phyloP scores from a whole-genome alignment of 1,140 invertebrate species.

The Philaenus spumarius region DNA sequence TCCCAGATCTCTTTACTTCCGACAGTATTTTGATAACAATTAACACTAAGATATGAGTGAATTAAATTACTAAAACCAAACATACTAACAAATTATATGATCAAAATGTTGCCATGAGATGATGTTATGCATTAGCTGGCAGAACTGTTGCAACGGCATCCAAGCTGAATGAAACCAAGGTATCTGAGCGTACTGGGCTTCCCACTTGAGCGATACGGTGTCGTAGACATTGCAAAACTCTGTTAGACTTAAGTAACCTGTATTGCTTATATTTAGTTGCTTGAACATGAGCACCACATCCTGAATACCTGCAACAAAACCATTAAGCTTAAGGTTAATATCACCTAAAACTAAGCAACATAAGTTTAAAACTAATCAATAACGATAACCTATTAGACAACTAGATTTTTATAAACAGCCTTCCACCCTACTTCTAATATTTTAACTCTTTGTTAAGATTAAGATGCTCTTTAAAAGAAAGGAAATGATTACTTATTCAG shows the following conservation, averaged over 20 bases:
- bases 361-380: no score
- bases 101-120: constrained; percentile 67
- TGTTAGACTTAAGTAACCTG: constrained; percentile 55
- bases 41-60: no score
- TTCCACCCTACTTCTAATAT: no score
- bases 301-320: constrained; percentile 49
- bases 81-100: constrained; percentile 60
- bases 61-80: background rate
- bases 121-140: constrained; percentile 51
- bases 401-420: no score
- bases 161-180: constrained; percentile 63
- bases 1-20: no score
- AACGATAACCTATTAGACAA: no score
- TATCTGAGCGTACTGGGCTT: constrained; percentile 53
- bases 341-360: no score
- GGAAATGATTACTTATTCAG: no score
- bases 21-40: no score
- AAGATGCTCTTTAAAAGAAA: no score
- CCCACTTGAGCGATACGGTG: constrained; percentile 64
- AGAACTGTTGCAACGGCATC: constrained; percentile 53
- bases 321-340: background rate
- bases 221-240: constrained; percentile 80
- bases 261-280: constrained; percentile 61
- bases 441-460: no score
- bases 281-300: constrained; percentile 79